phyloP scores from a whole-genome alignment of 2,888 invertebrate species.

The Cabera pusaria region DNA sequence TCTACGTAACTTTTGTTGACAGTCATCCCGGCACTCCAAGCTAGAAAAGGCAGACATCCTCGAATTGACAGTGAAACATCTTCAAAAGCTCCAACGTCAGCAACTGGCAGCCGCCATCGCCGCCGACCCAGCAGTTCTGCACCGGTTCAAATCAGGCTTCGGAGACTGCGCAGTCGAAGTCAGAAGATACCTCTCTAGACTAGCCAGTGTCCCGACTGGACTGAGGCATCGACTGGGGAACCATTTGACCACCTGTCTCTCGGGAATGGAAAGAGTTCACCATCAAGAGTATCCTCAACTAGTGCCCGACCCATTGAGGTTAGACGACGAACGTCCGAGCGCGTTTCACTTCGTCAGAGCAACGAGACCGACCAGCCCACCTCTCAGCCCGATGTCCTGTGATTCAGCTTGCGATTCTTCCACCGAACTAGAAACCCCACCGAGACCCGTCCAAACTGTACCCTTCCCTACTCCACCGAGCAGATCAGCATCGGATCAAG shows the following conservation, averaged over 20 bases:
- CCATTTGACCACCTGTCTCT: constrained; percentile 86
- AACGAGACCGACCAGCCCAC: constrained; percentile 84
- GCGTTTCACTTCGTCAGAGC: constrained; percentile 71
- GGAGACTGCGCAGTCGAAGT: constrained; percentile 95
- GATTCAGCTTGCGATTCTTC: constrained; percentile 87
- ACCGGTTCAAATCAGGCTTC: constrained; percentile 94
- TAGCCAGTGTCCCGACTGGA: constrained; percentile 84
- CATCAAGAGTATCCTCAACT: constrained; percentile 76
- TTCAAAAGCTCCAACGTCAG: constrained; percentile 94
- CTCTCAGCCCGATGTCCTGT: constrained; percentile 88
- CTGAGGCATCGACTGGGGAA: constrained; percentile 85
- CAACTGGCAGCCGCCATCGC: constrained; percentile 92
- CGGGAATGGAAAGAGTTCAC: constrained; percentile 72
- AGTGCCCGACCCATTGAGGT: constrained; percentile 77
- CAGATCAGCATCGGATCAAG: constrained; percentile 81
- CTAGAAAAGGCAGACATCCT: constrained; percentile 98
- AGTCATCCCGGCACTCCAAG: constrained; percentile 97
- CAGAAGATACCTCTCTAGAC: constrained; percentile 86
- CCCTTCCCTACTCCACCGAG: constrained; percentile 85
- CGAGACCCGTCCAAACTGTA: constrained; percentile 65
- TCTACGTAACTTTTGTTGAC: constrained; percentile 45
- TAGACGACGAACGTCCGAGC: constrained; percentile 72
- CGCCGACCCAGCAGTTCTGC: constrained; percentile 92
- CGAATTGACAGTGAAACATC: constrained; percentile 96
- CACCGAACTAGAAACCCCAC: constrained; percentile 79